These are phyloP conservation scores for Eulemur mongoz DNA, from an alignment of 2,797 vertebrate genomes.

Conservation along the genomic window DNA sequence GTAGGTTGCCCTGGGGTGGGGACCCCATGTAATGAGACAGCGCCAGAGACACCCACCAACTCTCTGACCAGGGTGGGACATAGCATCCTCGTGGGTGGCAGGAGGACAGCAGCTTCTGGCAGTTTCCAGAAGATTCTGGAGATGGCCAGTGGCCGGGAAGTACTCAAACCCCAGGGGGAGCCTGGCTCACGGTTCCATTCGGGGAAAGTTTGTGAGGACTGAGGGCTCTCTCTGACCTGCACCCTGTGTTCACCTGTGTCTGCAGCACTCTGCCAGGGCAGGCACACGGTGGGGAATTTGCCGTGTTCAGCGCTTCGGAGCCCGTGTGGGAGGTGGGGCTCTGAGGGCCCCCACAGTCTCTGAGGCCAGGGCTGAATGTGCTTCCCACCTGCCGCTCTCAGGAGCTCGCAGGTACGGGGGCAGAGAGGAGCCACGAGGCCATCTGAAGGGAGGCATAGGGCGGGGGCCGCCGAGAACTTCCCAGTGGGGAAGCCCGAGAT, in stretches of 20 bases:
- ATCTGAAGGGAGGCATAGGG: not conserved
- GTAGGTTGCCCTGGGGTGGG: fast-evolving
- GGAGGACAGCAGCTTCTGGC: not conserved
- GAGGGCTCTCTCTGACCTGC: fast-evolving
- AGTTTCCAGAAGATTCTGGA: not conserved
- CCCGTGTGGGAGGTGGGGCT: not conserved
- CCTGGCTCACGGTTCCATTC: not conserved
- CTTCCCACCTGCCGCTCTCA: not conserved
- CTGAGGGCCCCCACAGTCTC: fast-evolving
- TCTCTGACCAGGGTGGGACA: not conserved
- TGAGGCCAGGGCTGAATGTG: fast-evolving
- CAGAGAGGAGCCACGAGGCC: not conserved
- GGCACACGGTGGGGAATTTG: fast-evolving
- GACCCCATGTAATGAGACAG: not conserved
- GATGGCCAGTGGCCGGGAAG: not conserved
- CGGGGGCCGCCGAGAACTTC: not conserved
- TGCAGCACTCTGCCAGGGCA: fast-evolving
- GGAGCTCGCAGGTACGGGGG: not conserved
- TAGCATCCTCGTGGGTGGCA: fast-evolving
- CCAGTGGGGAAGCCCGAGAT: fast-evolving
- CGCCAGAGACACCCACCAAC: fast-evolving
- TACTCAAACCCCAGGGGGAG: not conserved
- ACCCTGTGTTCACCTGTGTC: fast-evolving
- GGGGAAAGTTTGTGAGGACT: not conserved
- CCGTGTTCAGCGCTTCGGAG: fast-evolving